These are phyloP conservation scores for Rhadina sibilatrix DNA, from an alignment of 2,113 vertebrate genomes.

Conservation along the genomic window DNA sequence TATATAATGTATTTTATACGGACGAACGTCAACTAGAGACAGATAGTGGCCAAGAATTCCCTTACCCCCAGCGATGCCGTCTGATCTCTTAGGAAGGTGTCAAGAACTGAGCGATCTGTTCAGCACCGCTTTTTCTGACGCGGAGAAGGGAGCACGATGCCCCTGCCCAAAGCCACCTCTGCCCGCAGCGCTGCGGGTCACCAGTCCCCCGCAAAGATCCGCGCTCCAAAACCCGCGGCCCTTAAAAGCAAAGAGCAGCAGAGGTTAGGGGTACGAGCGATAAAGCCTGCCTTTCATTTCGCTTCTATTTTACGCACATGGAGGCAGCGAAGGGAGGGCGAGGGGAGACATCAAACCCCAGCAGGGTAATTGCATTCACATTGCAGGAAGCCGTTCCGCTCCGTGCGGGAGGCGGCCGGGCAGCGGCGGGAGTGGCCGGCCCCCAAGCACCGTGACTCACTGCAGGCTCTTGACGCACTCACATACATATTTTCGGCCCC, in stretches of 20 bases:
- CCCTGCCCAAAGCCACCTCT: not conserved
- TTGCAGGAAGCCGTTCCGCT: not conserved
- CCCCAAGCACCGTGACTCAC: accelerated
- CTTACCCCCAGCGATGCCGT: not conserved
- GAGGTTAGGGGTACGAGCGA: not conserved
- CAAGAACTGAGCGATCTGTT: not conserved
- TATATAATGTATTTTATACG: accelerated
- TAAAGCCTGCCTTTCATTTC: slow-evolving; percentile 5
- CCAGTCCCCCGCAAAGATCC: not conserved
- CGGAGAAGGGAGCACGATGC: not conserved
- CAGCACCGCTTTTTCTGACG: not conserved
- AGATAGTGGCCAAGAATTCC: not conserved
- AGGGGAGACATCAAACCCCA: not conserved
- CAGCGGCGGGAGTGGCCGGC: not conserved
- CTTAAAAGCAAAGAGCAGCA: not conserved
- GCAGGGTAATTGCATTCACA: not conserved
- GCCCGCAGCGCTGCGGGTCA: not conserved
- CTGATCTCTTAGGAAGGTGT: not conserved
- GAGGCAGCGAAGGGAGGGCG: not conserved
- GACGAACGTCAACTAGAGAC: not conserved
- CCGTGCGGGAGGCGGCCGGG: not conserved
- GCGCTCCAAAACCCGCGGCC: not conserved
- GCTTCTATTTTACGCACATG: not conserved
- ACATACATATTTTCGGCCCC: accelerated
- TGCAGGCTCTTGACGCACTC: not conserved